phyloP scores from a whole-genome alignment of 2,113 vertebrate genomes.

The Noctilio leporinus region DNA sequence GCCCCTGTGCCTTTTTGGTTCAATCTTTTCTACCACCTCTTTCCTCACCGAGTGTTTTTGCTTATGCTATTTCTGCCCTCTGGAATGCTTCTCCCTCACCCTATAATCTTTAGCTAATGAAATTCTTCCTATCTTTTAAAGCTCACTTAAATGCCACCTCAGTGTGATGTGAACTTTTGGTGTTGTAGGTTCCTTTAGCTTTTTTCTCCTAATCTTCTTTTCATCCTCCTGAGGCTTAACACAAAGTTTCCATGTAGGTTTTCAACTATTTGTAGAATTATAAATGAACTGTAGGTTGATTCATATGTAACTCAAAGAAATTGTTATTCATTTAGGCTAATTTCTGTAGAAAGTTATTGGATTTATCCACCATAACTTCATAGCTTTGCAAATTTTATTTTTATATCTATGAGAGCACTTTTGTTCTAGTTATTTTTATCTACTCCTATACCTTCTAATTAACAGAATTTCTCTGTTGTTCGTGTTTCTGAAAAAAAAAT shows the following conservation, averaged over 20 bases:
- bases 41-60: constrained; percentile 28
- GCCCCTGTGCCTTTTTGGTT: not conserved
- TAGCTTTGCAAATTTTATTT: not conserved
- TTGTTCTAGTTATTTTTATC: not conserved
- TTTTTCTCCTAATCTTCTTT: constrained; percentile 50
- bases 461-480: not conserved
- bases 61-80: constrained; percentile 26
- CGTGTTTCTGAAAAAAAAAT: constrained; percentile 9
- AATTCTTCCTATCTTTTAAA: constrained; percentile 54
- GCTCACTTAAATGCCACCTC: constrained; percentile 44
- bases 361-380: not conserved
- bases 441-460: not conserved
- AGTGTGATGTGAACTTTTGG: constrained; percentile 44
- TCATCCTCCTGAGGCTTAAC: constrained; percentile 10
- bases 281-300: not conserved
- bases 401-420: not conserved
- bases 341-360: not conserved
- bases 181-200: constrained; percentile 33
- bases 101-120: constrained; percentile 55
- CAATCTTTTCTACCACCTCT: not conserved
- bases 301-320: not conserved
- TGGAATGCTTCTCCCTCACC: constrained; percentile 29
- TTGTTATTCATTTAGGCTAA: not conserved
- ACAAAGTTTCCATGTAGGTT: constrained; percentile 6
- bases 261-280: not conserved